Evolutionary conservation across 1,140 invertebrate genomes (phyloP).

Genomic region (Papilio helenus): DNA sequence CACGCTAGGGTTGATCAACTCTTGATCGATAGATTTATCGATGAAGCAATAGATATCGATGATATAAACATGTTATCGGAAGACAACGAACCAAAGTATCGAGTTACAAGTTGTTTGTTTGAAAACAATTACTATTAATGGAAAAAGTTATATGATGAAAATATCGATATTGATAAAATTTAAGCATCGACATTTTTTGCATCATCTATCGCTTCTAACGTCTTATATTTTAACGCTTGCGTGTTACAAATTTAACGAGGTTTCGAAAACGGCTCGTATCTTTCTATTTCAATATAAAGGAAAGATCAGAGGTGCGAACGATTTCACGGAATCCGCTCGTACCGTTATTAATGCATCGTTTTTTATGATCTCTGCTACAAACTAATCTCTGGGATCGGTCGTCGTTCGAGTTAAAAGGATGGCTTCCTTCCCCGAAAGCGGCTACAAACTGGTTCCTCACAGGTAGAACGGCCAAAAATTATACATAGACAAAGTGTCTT

Average conservation of each 20-base stretch:
- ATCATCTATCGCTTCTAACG: background rate
- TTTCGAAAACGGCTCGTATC: conserved; percentile 6
- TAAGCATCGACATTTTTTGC: background rate
- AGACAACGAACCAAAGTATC: background rate
- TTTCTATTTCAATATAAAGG: conserved; percentile 41
- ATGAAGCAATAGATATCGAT: conserved; percentile 25
- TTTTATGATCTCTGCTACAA: conserved; percentile 44
- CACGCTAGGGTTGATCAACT: conserved; percentile 46
- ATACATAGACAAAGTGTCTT: conserved; percentile 69
- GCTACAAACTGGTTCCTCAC: conserved; percentile 67
- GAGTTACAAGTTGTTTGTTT: background rate
- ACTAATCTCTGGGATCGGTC: conserved; percentile 49
- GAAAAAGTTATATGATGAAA: background rate
- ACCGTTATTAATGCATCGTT: conserved; percentile 36
- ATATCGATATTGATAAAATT: background rate
- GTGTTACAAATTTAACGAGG: conserved; percentile 20
- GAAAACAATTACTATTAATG: conserved; percentile 37
- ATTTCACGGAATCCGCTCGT: conserved; percentile 42
- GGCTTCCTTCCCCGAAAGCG: conserved; percentile 61
- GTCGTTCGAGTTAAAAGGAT: conserved; percentile 56
- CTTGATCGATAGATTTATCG: conserved; percentile 41
- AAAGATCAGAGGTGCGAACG: conserved; percentile 52
- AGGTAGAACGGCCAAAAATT: conserved; percentile 73
- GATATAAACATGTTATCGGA: background rate
- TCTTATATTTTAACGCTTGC: background rate